phyloP scores from a whole-genome alignment of 2,888 invertebrate species.

The Steromphala cineraria region DNA sequence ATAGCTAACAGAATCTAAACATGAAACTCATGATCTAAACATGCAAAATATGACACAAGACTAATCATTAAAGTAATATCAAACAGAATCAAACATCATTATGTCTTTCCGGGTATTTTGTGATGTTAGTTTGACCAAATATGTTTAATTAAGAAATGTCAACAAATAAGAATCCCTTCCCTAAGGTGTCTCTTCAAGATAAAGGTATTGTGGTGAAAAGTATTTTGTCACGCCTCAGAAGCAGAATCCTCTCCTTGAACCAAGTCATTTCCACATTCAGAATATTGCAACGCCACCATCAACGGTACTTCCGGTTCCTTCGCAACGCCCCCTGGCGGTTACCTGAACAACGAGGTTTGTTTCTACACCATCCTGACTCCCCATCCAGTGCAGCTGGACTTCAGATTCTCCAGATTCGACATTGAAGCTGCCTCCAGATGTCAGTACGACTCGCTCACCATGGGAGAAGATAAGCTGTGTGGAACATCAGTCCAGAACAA shows the following conservation, averaged over 20 bases:
- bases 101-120: no score
- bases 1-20: no score
- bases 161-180: no score
- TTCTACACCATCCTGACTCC: neutral
- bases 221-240: no score
- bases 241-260: no score
- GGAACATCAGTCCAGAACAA: neutral
- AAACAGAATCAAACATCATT: no score
- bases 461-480: neutral
- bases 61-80: no score
- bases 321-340: neutral
- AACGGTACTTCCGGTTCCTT: neutral
- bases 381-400: neutral
- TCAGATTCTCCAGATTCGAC: neutral
- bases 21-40: no score
- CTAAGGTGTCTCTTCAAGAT: neutral
- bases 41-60: no score
- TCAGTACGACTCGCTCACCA: neutral
- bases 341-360: neutral
- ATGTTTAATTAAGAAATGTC: no score
- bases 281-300: neutral
- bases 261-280: neutral
- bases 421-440: neutral
- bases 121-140: no score
- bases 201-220: no score